Base-by-base conservation (phyloP, 2,113 vertebrate genomes). In the Chaetops frenatus region DNA sequence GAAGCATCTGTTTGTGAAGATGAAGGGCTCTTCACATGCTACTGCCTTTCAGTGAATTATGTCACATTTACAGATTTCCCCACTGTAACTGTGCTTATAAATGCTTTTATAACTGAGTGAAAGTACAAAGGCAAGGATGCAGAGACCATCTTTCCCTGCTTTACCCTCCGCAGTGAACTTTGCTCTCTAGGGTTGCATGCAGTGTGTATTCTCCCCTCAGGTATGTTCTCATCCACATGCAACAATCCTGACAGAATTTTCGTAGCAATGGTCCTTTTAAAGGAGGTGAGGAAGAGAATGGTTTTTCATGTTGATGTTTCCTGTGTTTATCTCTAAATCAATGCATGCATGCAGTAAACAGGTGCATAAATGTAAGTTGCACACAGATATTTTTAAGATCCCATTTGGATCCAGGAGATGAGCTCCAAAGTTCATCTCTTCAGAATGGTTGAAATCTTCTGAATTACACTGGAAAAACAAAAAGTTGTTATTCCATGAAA, bases 11-110 rank as follows among this genome's bases (percentile, higher is more conserved):
- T 65, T 88, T 80, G 50, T 81, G 42, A 80, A 67, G 40, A 45
- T 51, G 57, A 87, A 84, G 73, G 64, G n/a, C 42, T 86, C 84
- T 86, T 86, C 62, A 86, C n/a, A 70, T 70, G 54, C 64, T 56
- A 53, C 47, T 61, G 73, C 64, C 47, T 78, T 86, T 70, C 84
- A 78, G 47, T 70, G 64, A 78, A 86, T 86, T 70, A 70, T 78
- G 47, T 61, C 56, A 78, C n/a, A 62, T 78, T 83, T 89, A 83
- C 38, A 29, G 40, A 60, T 77, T 94, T 94, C 17, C n/a, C 25
- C 25, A 7, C 42, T 81, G 17, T 66, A 57, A 66, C 42, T 70
- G 20, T 58, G 16, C 50, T 65, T 81, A 25, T 17, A 92, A 65
- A 42, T 77, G 42, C 50, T 70, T 83, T 86, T 86, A 21, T 50